Base-by-base conservation (phyloP, 2,888 invertebrate genomes). In the Amphipyra berbera region DNA sequence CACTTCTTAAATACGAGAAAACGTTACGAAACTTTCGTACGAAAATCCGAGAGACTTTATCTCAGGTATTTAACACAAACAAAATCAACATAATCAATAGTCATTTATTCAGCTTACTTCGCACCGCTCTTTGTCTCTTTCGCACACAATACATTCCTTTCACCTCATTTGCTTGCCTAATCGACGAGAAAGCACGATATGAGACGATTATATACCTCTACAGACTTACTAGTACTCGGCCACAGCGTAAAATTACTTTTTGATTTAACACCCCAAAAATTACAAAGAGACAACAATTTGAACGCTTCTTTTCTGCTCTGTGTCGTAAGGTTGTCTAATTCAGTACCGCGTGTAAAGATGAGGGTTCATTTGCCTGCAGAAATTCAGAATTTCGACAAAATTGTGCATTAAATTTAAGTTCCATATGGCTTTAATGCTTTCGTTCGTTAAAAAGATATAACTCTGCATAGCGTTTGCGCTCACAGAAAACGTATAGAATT, bases 161-260 rank as follows among this genome's bases (percentile, higher is more conserved):
- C 89, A 83, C 82, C 82, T 90, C 90, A 91, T 91, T 91, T 90
- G 86, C 78, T 74, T 71, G 84, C 79, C 83, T 88, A 90, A 91
- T 90, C 87, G 90, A 80, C 83, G 75, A 86, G 90, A 91, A 90
- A 86, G 81, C 78, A 77, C 84, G 90, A 91, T 91, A 90, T 88
- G 85, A 83, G 86, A 82, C 84, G 87, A 88, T 85, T 84, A 83
- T 80, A 73, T 78, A 71, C 81, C 73, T 64, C 57, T 78, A 68
- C 78, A 82, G 52, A 78, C 58, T 66, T 66, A 8, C 53, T 42
- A 66, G 30, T 53, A 59, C 62, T 35, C 42, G 12, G 52, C 44
- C 81, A 82, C 75, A 82, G 82, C 13, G n/a, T 73, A 71, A 37
- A 49, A 54, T 71, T 45, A 12, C 21, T 6, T 8, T 0, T 41